Conservation (phyloP, 1,140 invertebrate species). For the Episyrphus balteatus region DNA sequence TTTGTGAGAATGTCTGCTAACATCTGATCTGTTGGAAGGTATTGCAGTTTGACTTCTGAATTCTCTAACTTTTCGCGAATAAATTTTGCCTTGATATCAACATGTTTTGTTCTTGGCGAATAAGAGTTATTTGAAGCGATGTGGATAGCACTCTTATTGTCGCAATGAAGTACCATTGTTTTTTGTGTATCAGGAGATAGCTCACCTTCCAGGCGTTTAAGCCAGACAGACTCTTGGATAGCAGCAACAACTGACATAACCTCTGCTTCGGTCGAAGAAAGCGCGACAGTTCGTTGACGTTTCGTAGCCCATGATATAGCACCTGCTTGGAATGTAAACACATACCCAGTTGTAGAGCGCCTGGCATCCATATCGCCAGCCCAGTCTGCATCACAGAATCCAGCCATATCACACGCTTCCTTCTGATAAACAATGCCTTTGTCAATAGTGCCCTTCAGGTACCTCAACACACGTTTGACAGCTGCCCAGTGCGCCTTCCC, state of each 20-base stretch:
- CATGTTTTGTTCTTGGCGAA: slow-evolving; percentile 16
- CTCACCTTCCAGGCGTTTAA: slow-evolving; percentile 1
- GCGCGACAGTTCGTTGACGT: slow-evolving; percentile 21
- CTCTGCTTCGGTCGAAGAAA: slow-evolving; percentile 27
- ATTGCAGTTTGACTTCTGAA: slow-evolving; percentile 8
- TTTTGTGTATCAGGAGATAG: neutral
- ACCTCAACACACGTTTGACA: slow-evolving; percentile 27
- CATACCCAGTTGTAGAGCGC: slow-evolving; percentile 30
- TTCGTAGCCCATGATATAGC: too few relatives aligned
- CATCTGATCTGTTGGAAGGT: slow-evolving; percentile 14
- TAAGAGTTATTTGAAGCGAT: slow-evolving; percentile 9
- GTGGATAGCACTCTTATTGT: slow-evolving; percentile 17
- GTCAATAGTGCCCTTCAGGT: slow-evolving; percentile 27
- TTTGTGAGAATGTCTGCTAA: slow-evolving; percentile 16
- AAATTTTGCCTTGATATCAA: slow-evolving; percentile 17
- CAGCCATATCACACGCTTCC: neutral
- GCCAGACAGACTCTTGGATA: slow-evolving; percentile 10
- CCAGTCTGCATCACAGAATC: slow-evolving; percentile 14
- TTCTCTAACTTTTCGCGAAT: slow-evolving; percentile 9
- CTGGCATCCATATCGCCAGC: slow-evolving; percentile 9
- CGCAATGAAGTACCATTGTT: slow-evolving; percentile 7
- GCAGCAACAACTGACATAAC: slow-evolving; percentile 22
- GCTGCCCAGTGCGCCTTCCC: slow-evolving; percentile 20
- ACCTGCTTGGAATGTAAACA: slow-evolving; percentile 15
- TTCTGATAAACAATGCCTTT: neutral